Conservation (phyloP, 2,888 invertebrate genomes). For the Zygogramma bicolorata region DNA sequence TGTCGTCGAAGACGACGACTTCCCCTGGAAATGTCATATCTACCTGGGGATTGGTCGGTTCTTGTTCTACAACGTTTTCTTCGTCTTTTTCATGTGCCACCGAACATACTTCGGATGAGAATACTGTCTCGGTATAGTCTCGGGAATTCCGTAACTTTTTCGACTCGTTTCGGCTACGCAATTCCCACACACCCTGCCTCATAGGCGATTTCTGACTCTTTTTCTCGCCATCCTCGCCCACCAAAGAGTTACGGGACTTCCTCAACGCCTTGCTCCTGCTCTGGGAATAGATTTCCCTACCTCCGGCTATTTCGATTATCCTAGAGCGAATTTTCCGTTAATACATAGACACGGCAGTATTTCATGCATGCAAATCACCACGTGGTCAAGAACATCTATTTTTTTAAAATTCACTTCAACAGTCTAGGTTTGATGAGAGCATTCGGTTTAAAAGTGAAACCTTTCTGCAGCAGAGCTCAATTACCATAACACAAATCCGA, state of each 20-base stretch:
- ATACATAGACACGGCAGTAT: background rate
- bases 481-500: too few species aligned
- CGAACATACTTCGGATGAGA: slow-evolving; percentile 73
- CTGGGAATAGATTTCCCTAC: slow-evolving; percentile 86
- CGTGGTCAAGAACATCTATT: background rate
- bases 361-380: background rate
- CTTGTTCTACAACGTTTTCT: slow-evolving; percentile 61
- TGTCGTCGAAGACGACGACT: slow-evolving; percentile 89
- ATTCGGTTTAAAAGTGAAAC: too few species aligned
- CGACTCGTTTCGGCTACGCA: slow-evolving; percentile 67
- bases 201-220: slow-evolving; percentile 70
- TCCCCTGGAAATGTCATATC: slow-evolving; percentile 79
- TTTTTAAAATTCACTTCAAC: too few species aligned
- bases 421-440: too few species aligned
- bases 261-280: slow-evolving; percentile 83
- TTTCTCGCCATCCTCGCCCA: slow-evolving; percentile 62
- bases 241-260: slow-evolving; percentile 74
- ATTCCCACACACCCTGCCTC: slow-evolving; percentile 72
- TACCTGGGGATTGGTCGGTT: slow-evolving; percentile 68
- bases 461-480: too few species aligned
- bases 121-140: slow-evolving; percentile 74
- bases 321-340: slow-evolving; percentile 57
- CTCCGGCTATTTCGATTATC: slow-evolving; percentile 84
- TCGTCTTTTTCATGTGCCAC: slow-evolving; percentile 65
- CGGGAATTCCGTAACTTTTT: slow-evolving; percentile 66